These are phyloP conservation scores for Marasmarcha lunaedactyla DNA, from an alignment of 2,888 invertebrate species.

Conservation along the genomic window DNA sequence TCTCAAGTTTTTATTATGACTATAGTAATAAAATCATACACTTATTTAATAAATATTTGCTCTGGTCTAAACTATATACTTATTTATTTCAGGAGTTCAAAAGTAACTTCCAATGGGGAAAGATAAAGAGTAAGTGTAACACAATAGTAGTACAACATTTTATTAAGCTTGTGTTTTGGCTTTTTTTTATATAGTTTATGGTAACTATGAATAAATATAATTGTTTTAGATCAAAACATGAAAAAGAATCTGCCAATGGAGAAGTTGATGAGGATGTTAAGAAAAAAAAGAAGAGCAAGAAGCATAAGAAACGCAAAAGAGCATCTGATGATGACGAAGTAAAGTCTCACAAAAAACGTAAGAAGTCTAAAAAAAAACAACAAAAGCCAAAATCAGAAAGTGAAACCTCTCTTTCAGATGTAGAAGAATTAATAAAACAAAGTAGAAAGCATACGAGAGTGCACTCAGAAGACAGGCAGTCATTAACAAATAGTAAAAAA, in stretches of 20 bases:
- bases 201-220: too few species aligned
- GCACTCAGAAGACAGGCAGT: background rate
- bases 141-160: too few species aligned
- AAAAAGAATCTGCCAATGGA: constrained; percentile 28
- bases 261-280: constrained; percentile 38
- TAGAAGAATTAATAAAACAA: constrained; percentile 47
- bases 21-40: too few species aligned
- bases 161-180: background rate
- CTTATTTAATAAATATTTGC: too few species aligned
- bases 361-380: constrained; percentile 63
- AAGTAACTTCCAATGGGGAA: background rate
- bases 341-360: constrained; percentile 68
- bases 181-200: too few species aligned
- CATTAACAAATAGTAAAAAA: background rate
- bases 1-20: too few species aligned
- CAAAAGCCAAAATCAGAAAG: constrained; percentile 50
- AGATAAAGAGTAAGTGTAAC: constrained; percentile 23
- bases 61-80: too few species aligned
- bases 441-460: constrained; percentile 25
- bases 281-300: constrained; percentile 68
- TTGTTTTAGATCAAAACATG: constrained; percentile 27
- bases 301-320: constrained; percentile 78
- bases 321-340: constrained; percentile 65
- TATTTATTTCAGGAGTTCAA: background rate
- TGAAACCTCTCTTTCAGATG: constrained; percentile 50